Conservation (phyloP, 1,140 invertebrate genomes). For the Pectinophora gossypiella region DNA sequence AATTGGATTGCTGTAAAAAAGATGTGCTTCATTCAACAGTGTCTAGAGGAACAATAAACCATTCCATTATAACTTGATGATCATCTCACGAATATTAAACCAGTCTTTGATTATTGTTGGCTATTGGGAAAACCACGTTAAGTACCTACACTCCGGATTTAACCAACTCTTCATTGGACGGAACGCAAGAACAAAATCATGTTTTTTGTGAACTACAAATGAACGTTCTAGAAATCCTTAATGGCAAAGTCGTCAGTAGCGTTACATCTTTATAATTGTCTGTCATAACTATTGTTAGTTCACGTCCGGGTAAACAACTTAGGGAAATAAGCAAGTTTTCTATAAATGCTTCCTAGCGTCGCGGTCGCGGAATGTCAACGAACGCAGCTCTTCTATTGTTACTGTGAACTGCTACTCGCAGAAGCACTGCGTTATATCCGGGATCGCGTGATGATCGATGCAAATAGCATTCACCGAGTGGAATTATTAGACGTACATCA, state of each 20-base stretch:
- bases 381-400: slow-evolving; percentile 35
- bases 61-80: neutral
- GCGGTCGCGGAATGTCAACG: slow-evolving; percentile 39
- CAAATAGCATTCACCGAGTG: slow-evolving; percentile 12
- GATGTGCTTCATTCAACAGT: neutral
- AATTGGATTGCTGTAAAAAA: slow-evolving; percentile 9
- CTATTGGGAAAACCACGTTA: neutral
- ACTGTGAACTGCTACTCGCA: neutral
- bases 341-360: slow-evolving; percentile 39
- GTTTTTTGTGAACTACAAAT: neutral
- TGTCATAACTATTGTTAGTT: slow-evolving; percentile 25
- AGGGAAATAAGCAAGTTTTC: slow-evolving; percentile 40
- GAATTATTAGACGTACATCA: slow-evolving; percentile 20
- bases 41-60: neutral
- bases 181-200: neutral
- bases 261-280: neutral
- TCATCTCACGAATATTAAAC: neutral
- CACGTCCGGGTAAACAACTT: slow-evolving; percentile 25
- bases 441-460: slow-evolving; percentile 15
- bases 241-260: neutral
- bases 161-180: neutral
- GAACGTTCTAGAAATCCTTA: neutral
- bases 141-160: neutral
- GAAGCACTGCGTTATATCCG: slow-evolving; percentile 12
- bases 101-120: neutral